Conservation (phyloP, 2,113 vertebrate species). For the Clarias gariepinus region DNA sequence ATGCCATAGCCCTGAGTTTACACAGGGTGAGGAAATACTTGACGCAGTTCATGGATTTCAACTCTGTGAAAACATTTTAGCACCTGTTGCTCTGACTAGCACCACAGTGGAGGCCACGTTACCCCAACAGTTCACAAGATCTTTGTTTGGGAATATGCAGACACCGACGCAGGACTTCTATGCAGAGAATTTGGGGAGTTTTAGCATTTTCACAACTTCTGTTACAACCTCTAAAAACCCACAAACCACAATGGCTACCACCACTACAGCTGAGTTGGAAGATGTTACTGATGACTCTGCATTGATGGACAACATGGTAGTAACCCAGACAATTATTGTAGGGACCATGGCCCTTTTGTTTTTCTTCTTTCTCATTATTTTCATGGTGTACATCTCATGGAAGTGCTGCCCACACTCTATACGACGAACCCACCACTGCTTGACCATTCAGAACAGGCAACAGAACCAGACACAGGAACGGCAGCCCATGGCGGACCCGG, state of each 20-base stretch:
- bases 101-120: constrained; percentile 71
- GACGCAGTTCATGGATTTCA: constrained; percentile 97
- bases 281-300: constrained; percentile 86
- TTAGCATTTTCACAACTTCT: constrained; percentile 79
- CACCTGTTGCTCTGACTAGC: constrained; percentile 80
- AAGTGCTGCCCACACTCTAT: constrained; percentile 97
- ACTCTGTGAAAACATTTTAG: constrained; percentile 97
- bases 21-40: constrained; percentile 98
- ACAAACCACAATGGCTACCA: constrained; percentile 67
- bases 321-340: constrained; percentile 95
- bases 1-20: constrained; percentile 93
- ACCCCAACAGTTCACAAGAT: constrained; percentile 79
- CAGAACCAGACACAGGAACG: constrained; percentile 96
- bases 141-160: constrained; percentile 87
- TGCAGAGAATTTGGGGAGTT: constrained; percentile 91
- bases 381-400: constrained; percentile 97
- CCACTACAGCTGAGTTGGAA: constrained; percentile 72
- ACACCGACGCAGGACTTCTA: constrained; percentile 89
- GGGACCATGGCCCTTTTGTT: constrained; percentile 99
- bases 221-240: constrained; percentile 65
- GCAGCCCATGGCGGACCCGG: constrained; percentile 94
- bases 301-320: constrained; percentile 89
- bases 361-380: constrained; percentile 99
- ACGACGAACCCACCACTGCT: constrained; percentile 94
- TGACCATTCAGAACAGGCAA: constrained; percentile 94